Evolutionary conservation across 2,888 invertebrate species (phyloP).

Genomic region (Nemotelus nigrinus): DNA sequence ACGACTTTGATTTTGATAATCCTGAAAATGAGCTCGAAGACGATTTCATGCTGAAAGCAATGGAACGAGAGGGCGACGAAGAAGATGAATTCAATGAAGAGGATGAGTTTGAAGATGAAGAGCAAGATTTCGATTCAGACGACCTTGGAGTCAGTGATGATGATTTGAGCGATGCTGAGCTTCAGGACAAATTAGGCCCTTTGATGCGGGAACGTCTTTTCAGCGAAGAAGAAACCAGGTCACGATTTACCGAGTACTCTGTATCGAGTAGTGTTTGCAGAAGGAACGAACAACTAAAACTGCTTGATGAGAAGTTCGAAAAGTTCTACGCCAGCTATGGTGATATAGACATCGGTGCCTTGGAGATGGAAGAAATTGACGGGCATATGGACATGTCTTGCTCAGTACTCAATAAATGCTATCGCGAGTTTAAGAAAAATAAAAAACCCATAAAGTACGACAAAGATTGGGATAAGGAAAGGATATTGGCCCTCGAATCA

Average conservation of each 20-base stretch:
- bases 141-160: constrained; percentile 58
- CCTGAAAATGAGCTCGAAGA: constrained; percentile 89
- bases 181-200: constrained; percentile 58
- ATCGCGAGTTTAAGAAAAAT: constrained; percentile 78
- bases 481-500: constrained; percentile 62
- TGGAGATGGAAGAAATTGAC: constrained; percentile 92
- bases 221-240: constrained; percentile 80
- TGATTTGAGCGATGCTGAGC: constrained; percentile 58
- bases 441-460: constrained; percentile 68
- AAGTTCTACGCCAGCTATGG: constrained; percentile 86
- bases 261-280: constrained; percentile 91
- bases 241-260: constrained; percentile 91
- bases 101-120: constrained; percentile 53
- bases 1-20: constrained; percentile 87
- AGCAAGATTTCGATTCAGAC: constrained; percentile 55
- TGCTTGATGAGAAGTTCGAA: constrained; percentile 90
- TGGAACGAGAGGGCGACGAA: constrained; percentile 52
- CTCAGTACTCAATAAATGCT: constrained; percentile 75
- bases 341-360: constrained; percentile 86
- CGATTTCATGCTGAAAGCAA: constrained; percentile 86
- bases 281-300: constrained; percentile 82
- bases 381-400: constrained; percentile 68
- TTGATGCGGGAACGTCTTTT: constrained; percentile 65
- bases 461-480: constrained; percentile 67
- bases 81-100: constrained; percentile 52